A percentile compares a stretch with the other conserved stretches of the same genome.
Conservation (phyloP, 2,888 invertebrate genomes). For the Lapara coniferarum region DNA sequence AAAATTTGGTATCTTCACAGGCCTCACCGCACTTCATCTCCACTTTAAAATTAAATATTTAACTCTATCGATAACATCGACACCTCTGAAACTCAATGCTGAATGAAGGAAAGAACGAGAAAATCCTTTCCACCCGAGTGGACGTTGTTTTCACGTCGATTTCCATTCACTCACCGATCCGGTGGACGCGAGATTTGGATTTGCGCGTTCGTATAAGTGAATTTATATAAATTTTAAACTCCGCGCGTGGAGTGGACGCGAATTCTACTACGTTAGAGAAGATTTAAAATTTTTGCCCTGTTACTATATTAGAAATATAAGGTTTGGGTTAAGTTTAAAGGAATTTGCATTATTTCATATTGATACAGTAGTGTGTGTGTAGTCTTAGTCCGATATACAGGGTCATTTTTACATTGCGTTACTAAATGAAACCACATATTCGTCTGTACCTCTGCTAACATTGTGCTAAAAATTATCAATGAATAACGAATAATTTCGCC, state of each 20-base stretch:
- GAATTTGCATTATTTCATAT: not conserved
- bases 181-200: slow-evolving; percentile 36
- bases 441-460: no score
- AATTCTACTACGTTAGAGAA: not conserved
- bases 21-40: not conserved
- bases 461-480: no score
- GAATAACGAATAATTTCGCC: no score
- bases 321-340: not conserved
- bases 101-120: slow-evolving; percentile 44
- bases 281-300: not conserved
- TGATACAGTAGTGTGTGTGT: no score
- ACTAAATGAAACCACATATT: no score
- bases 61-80: slow-evolving; percentile 17
- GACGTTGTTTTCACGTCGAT: slow-evolving; percentile 59
- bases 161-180: slow-evolving; percentile 52
- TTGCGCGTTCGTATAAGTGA: slow-evolving; percentile 39
- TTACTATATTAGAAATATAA: not conserved
- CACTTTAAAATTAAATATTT: not conserved
- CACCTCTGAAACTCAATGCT: not conserved
- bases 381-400: no score
- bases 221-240: slow-evolving; percentile 40
- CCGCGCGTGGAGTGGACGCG: slow-evolving; percentile 24
- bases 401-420: no score
- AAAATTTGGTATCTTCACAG: no score
- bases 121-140: slow-evolving; percentile 51